Base-by-base conservation (phyloP, 2,113 vertebrate species). In the Mormyrus iriodes region DNA sequence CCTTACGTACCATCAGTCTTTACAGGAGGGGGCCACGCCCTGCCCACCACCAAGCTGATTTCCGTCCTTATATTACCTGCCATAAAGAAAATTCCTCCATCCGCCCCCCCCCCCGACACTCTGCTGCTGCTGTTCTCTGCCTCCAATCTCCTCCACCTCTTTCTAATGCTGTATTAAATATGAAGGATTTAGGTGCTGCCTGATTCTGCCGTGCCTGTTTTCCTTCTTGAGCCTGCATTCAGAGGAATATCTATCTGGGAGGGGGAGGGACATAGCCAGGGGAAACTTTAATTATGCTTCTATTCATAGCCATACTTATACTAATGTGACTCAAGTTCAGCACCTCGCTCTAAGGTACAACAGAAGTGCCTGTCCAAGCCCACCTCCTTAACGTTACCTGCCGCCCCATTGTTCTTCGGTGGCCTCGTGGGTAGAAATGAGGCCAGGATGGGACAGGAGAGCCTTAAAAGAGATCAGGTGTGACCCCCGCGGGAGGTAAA, bases 121-220 rank as follows among this genome's bases (percentile, higher is more conserved):
- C 27, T 21, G 19, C 19, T 13, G 51, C 85, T 44, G 58, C 58
- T 10, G 35, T 51, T 83, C 55, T n/a, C 27, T 39, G 89, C 46
- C 13, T 27, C 83, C 42, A 39, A 89, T 86, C 55, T 86, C 55
- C 61, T 44, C 42, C 55, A 89, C 69, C 55, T 46, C 55, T 48
- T 46, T 8, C 24, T 83, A 76, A 89, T 85, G 53, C 55, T 89
- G 21, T 52, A 85, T 89, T 89, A 89, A 89, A 89, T 83, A 89
- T 73, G 12, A 73, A 69, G 85, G 83, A 86, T 89, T 89, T 73
- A 21, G 76, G 12, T 89, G 13, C 51, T 85, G 58, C 19, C 73
- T 65, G n/a, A 86, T 53, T 31, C 52, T 24, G 55, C 55, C 24
- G 19, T 89, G 89, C 39, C 55, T 55, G n/a, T 86, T 89, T 85